Evolutionary conservation across 1,140 invertebrate species (phyloP).

Genomic region (Muscidifurax raptorellus): DNA sequence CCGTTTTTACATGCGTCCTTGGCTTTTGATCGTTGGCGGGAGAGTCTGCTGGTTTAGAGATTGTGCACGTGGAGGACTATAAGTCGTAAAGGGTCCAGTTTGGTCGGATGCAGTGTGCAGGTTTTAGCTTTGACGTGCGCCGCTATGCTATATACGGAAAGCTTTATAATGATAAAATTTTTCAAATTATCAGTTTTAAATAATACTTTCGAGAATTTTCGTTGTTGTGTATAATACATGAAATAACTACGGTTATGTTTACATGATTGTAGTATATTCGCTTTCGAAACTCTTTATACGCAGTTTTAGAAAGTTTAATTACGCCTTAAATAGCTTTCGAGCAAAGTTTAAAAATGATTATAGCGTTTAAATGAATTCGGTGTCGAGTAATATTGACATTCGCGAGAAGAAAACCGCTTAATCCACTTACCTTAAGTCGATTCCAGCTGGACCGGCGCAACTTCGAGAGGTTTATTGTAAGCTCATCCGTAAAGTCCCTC

Average conservation of each 20-base stretch:
- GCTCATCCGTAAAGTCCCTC: constrained; percentile 22
- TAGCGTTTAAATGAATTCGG: neutral
- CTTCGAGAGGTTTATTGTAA: constrained; percentile 54
- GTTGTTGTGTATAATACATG: too few relatives aligned
- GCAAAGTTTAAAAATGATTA: too few relatives aligned
- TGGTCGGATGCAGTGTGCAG: neutral
- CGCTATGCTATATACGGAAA: too few relatives aligned
- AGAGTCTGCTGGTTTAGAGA: neutral
- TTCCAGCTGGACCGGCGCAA: constrained; percentile 5
- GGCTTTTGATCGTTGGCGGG: neutral
- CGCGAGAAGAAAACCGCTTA: neutral
- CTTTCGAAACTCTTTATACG: too few relatives aligned
- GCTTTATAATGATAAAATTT: too few relatives aligned
- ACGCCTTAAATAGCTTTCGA: too few relatives aligned
- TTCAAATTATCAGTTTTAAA: too few relatives aligned
- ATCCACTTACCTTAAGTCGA: neutral
- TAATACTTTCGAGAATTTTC: too few relatives aligned
- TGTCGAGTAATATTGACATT: neutral
- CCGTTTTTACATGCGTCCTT: neutral
- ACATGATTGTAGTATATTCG: too few relatives aligned
- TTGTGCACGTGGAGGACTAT: neutral
- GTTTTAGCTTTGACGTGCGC: neutral
- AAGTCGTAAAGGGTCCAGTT: neutral
- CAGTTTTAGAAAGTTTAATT: too few relatives aligned
- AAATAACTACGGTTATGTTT: too few relatives aligned